Percentiles rank a stretch among this genome's conserved stretches.
Conservation (phyloP, 1,140 invertebrate genomes). For the Phocides pigmalion region DNA sequence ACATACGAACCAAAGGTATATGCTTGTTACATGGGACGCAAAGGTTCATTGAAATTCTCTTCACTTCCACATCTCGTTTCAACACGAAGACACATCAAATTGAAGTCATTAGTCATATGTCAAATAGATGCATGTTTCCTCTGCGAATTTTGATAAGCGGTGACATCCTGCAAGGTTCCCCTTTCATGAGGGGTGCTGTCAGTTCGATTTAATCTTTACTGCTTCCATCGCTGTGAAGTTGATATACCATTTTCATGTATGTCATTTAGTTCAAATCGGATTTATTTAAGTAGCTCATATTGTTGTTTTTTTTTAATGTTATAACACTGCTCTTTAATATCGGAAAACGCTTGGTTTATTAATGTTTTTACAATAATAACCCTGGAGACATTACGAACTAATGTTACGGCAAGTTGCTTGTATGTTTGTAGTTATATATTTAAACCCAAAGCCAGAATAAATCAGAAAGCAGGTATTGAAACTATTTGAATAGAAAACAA, state of each 20-base stretch:
- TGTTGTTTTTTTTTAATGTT: too few relatives aligned
- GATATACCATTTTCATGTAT: not conserved
- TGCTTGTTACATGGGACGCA: not conserved
- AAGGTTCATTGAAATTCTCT: conserved; percentile 1
- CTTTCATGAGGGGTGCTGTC: not conserved
- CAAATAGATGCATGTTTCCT: conserved; percentile 24
- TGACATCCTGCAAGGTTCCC: conserved; percentile 19
- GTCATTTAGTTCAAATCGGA: not conserved
- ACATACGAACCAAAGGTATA: not conserved
- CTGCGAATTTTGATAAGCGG: conserved; percentile 25
- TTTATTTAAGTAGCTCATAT: too few relatives aligned
- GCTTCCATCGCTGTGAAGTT: conserved; percentile 2
- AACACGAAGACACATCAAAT: conserved; percentile 3
- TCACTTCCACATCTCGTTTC: conserved; percentile 9
- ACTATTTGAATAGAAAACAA: too few relatives aligned
- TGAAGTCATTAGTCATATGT: conserved; percentile 21
- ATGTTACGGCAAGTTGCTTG: too few relatives aligned
- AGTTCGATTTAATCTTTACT: conserved; percentile 2
- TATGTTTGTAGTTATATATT: too few relatives aligned
- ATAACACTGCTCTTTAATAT: too few relatives aligned
- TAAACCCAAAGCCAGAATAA: too few relatives aligned
- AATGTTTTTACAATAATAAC: too few relatives aligned
- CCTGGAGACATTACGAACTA: too few relatives aligned
- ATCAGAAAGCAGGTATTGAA: too few relatives aligned
- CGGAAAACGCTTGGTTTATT: too few relatives aligned